These are phyloP conservation scores for Epinotia nisella DNA, from an alignment of 2,888 invertebrate species.

Conservation along the genomic window DNA sequence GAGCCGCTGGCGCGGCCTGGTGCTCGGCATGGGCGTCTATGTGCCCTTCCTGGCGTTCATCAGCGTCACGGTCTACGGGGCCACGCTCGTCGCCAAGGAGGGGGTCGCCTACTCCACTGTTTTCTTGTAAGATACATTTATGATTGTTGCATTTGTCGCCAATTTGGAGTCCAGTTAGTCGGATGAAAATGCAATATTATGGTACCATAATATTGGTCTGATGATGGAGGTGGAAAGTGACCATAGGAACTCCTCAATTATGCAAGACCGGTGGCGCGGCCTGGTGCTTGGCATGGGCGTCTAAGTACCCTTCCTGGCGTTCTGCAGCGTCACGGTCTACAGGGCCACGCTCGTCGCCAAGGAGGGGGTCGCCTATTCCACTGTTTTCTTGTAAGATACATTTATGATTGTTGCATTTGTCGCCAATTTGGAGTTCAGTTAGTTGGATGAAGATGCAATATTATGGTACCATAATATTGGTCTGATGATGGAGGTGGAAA, in stretches of 20 bases:
- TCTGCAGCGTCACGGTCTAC: constrained; percentile 85
- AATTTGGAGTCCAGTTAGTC: too few relatives aligned
- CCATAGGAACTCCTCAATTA: too few relatives aligned
- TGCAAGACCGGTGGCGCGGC: constrained; percentile 71
- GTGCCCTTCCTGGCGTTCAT: constrained; percentile 86
- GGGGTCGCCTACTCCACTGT: constrained; percentile 81
- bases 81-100: constrained; percentile 80
- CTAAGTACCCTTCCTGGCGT: constrained; percentile 81
- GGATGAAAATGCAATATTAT: too few relatives aligned
- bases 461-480: too few relatives aligned
- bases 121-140: constrained; percentile 78
- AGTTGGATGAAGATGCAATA: too few relatives aligned
- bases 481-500: too few relatives aligned
- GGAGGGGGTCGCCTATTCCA: constrained; percentile 78
- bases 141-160: not conserved
- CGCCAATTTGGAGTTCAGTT: too few relatives aligned
- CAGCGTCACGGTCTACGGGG: constrained; percentile 85
- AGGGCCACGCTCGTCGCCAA: constrained; percentile 84
- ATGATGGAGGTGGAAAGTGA: too few relatives aligned
- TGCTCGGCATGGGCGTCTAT: constrained; percentile 85
- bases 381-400: constrained; percentile 83
- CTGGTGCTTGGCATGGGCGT: constrained; percentile 73
- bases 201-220: too few relatives aligned
- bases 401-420: constrained; percentile 2
- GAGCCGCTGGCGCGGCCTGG: constrained; percentile 82